A percentile compares a stretch with the other conserved stretches of the same genome.
Conservation (phyloP, 2,888 invertebrate genomes). For the Eustalomyia histrio region DNA sequence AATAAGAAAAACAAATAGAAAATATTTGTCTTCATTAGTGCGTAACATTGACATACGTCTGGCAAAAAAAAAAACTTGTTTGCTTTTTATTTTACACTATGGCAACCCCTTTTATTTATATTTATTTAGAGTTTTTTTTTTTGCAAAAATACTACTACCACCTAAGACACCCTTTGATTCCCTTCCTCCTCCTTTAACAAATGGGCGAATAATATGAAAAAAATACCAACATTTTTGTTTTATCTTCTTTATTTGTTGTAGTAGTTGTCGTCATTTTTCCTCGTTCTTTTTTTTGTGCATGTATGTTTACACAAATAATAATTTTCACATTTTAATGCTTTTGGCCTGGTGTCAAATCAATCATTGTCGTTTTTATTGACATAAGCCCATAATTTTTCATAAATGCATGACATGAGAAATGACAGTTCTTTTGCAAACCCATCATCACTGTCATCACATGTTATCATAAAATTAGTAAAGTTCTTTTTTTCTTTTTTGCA, state of each 20-base stretch:
- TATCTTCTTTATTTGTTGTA: neutral
- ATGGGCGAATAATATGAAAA: constrained; percentile 20
- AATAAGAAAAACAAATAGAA: constrained; percentile 66
- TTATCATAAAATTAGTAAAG: constrained; percentile 58
- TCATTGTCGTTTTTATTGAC: constrained; percentile 77
- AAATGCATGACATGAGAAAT: constrained; percentile 74
- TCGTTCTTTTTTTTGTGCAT: constrained; percentile 27
- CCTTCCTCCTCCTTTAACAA: neutral
- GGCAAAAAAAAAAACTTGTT: constrained; percentile 37
- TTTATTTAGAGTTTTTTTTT: constrained; percentile 1
- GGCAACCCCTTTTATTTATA: constrained; percentile 47
- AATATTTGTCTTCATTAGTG: constrained; percentile 75
- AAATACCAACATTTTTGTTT: constrained; percentile 15
- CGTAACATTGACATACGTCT: constrained; percentile 64
- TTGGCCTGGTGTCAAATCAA: constrained; percentile 76
- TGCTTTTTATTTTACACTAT: constrained; percentile 48
- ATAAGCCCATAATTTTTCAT: constrained; percentile 78
- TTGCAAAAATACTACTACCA: constrained; percentile 17
- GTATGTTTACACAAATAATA: constrained; percentile 64
- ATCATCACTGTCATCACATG: constrained; percentile 69
- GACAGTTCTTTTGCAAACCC: constrained; percentile 77
- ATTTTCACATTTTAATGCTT: constrained; percentile 66
- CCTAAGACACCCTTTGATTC: constrained; percentile 30
- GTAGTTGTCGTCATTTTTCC: constrained; percentile 5
- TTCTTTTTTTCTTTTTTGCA: constrained; percentile 40